phyloP scores from a whole-genome alignment of 2,888 invertebrate genomes.

The Itoplectis maculator region DNA sequence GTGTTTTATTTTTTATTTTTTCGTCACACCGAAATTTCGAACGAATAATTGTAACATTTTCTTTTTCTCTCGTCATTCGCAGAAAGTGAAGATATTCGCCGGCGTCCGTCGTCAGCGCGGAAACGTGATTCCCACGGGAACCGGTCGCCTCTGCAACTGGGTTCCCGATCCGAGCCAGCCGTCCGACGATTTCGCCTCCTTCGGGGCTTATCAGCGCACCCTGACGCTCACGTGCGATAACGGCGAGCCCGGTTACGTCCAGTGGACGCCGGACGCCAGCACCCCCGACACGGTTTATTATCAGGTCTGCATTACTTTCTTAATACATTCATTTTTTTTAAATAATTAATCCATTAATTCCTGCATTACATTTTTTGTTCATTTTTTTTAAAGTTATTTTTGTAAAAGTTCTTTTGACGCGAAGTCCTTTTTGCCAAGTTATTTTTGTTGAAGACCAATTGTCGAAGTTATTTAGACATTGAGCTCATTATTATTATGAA shows the following conservation, averaged over 20 bases:
- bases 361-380: too few species aligned
- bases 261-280: slow-evolving; percentile 94
- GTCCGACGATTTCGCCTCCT: slow-evolving; percentile 93
- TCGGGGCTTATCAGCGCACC: slow-evolving; percentile 95
- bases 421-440: too few species aligned
- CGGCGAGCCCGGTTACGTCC: slow-evolving; percentile 93
- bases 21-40: background rate
- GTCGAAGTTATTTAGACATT: too few species aligned
- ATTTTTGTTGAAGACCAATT: too few species aligned
- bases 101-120: slow-evolving; percentile 91
- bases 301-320: slow-evolving; percentile 89
- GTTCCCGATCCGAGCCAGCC: slow-evolving; percentile 91
- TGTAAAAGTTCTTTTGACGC: too few species aligned
- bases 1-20: slow-evolving; percentile 63
- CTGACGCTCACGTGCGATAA: slow-evolving; percentile 93
- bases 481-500: too few species aligned
- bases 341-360: too few species aligned
- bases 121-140: slow-evolving; percentile 90
- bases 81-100: slow-evolving; percentile 92
- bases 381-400: too few species aligned
- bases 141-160: slow-evolving; percentile 95
- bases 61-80: slow-evolving; percentile 3
- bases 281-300: slow-evolving; percentile 97
- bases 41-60: too few species aligned
- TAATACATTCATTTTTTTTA: too few species aligned